Base-by-base conservation (phyloP, 2,113 vertebrate species). In the Alligator sinensis region DNA sequence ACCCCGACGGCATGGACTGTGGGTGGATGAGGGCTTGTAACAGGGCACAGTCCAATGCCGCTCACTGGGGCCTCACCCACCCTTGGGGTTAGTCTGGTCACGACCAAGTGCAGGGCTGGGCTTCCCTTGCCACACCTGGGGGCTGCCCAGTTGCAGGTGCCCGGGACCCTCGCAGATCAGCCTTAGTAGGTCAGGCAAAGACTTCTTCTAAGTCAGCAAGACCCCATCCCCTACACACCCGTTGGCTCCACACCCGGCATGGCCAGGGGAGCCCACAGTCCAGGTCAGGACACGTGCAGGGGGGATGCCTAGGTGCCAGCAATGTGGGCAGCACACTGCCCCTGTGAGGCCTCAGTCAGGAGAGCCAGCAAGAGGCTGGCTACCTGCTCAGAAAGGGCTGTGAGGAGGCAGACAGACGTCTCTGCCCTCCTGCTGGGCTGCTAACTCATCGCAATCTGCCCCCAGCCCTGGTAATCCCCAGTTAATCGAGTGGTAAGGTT, bases 361-460 rank as follows among this genome's bases (percentile, higher is more conserved):
- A 63, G 62, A 14, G 24, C 10, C 61, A 24, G 61, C 61, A 62
- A 22, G 61, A 11, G 61, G 61, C 22, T 10, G 61, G 7, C 66
- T 5, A 11, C 34, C n/a, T 70, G 18, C 5, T 19, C 30, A 70
- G 68, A 22, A 10, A 10, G 19, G 30, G 21, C 38, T 47, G 47
- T 9, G 47, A 47, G 47, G 47, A 47, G 47, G 47, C 8, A 47
- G 78, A 15, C 11, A 25, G 68, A 3, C 84, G 79, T 58, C 80
- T 85, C 91, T 28, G 6, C 85, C 54, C 77, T 87, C 90, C 28
- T 21, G 80, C 82, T 87, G 80, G 77, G 77, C 90, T n/a, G 0
- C 86, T 95, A 95, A 96, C 96, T 95, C 95, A 94, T 64, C 82
- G 94, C 87, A 91, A 96, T 92, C 91, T 95, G 93, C 95, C 92